These are phyloP conservation scores for Miltochrista miniata DNA, from an alignment of 2,888 invertebrate genomes.

Conservation along the genomic window DNA sequence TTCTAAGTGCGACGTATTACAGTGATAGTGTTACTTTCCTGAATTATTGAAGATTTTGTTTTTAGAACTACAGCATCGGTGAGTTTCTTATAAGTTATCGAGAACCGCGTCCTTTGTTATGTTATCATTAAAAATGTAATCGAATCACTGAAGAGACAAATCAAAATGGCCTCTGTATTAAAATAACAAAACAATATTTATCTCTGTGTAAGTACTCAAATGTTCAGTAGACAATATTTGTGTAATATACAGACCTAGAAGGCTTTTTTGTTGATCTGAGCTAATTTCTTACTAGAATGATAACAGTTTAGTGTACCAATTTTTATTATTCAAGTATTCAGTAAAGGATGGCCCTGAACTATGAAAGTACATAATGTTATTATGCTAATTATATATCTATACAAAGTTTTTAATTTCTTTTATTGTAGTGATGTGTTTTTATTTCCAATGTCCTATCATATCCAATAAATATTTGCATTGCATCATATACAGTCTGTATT, in stretches of 20 bases:
- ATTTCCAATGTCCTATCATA: too few relatives aligned
- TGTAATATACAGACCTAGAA: too few relatives aligned
- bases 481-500: constrained; percentile 1
- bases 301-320: too few relatives aligned
- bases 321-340: background rate
- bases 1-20: constrained; percentile 26
- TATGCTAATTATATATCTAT: too few relatives aligned
- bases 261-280: too few relatives aligned
- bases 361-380: background rate
- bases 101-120: background rate
- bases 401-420: too few relatives aligned
- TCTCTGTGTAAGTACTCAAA: too few relatives aligned
- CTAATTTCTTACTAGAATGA: too few relatives aligned
- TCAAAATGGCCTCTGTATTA: constrained; percentile 12
- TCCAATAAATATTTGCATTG: background rate
- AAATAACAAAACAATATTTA: background rate
- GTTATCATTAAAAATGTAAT: background rate
- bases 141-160: background rate
- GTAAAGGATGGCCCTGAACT: background rate
- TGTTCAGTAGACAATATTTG: too few relatives aligned
- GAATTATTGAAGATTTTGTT: background rate
- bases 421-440: background rate
- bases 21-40: constrained; percentile 15
- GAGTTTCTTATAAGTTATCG: background rate
- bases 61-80: background rate